Percentiles rank a stretch among this genome's conserved stretches.
These are phyloP conservation scores for Xiphophorus hellerii DNA, from an alignment of 2,113 vertebrate species.

Conservation along the genomic window DNA sequence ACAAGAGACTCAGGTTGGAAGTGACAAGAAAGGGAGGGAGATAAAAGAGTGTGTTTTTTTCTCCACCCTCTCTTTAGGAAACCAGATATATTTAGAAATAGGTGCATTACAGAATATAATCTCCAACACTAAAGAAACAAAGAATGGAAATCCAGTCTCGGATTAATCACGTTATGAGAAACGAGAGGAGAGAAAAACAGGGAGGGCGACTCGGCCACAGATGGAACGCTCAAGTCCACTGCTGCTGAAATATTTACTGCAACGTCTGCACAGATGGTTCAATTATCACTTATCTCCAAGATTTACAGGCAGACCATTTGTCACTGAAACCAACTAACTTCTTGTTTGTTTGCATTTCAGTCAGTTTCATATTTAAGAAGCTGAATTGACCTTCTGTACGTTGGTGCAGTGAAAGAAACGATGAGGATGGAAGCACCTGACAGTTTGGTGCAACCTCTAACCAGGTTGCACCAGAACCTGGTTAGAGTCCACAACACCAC, in stretches of 20 bases:
- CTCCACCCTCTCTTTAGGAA: slow-evolving; percentile 66
- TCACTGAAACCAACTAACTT: slow-evolving; percentile 22
- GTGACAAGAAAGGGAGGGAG: slow-evolving; percentile 5
- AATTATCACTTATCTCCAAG: slow-evolving; percentile 41
- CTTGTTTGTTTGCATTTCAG: not conserved
- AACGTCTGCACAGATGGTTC: slow-evolving; percentile 49
- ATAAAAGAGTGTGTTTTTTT: slow-evolving; percentile 8
- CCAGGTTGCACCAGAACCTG: not conserved
- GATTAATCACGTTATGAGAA: slow-evolving; percentile 73
- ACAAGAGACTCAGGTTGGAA: slow-evolving; percentile 66
- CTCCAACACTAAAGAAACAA: slow-evolving; percentile 42
- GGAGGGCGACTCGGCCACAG: slow-evolving; percentile 34
- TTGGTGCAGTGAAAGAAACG: not conserved
- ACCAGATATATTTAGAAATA: slow-evolving; percentile 76
- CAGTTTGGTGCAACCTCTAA: slow-evolving; percentile 25
- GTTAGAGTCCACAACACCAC: too few relatives aligned
- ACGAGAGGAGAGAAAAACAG: slow-evolving; percentile 22
- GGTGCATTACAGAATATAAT: slow-evolving; percentile 67
- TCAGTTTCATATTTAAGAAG: not conserved
- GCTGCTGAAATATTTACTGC: slow-evolving; percentile 61
- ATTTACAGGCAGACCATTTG: slow-evolving; percentile 32
- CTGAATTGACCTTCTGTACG: not conserved
- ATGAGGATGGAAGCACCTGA: slow-evolving; percentile 3
- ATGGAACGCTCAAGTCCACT: slow-evolving; percentile 42
- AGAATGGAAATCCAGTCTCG: slow-evolving; percentile 49